Base-by-base conservation (phyloP, 2,888 invertebrate genomes). In the Anaspis maculata region DNA sequence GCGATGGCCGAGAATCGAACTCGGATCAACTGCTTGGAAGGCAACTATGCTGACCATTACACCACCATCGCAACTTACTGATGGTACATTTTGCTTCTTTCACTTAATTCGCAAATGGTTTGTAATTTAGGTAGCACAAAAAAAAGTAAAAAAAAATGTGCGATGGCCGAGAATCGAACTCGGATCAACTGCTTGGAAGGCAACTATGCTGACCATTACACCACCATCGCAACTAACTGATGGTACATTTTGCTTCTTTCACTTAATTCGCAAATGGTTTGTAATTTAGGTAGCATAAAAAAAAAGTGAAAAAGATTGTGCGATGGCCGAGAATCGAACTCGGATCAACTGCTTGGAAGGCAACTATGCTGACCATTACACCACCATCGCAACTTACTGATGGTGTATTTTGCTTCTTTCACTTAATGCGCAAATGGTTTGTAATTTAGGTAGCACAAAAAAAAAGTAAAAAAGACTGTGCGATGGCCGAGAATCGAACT, bases 271-370 rank as follows among this genome's bases (percentile, higher is more conserved):
- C n/a, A n/a, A n/a, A n/a, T n/a, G n/a, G n/a, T n/a, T n/a, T n/a
- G n/a, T n/a, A n/a, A n/a, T 19, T 19, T 19, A 6, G 19, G 19
- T 9, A 19, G 19, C 5, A n/a, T n/a, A n/a, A n/a, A n/a, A n/a
- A n/a, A n/a, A n/a, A 19, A 9, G 19, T 19, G 19, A 19, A 19
- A 19, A 19, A 19, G 9, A 9, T 6, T 5, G 7, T 64, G 64
- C 64, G 63, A 63, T 64, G 64, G 63, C 63, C 64, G 64, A 62
- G 64, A 64, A 64, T 63, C 64, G 64, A 64, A 64, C 64, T 62
- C 64, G 64, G 63, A 63, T 63, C 64, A 64, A 63, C 64, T 64
- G 63, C 64, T 64, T 64, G 64, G 64, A 64, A 64, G 63, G 64
- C 64, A 64, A 63, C 64, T 63, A 64, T 63, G 64, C 63, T 64